These are phyloP conservation scores for Cotesia chilonis DNA, from an alignment of 1,140 invertebrate species.

Conservation along the genomic window DNA sequence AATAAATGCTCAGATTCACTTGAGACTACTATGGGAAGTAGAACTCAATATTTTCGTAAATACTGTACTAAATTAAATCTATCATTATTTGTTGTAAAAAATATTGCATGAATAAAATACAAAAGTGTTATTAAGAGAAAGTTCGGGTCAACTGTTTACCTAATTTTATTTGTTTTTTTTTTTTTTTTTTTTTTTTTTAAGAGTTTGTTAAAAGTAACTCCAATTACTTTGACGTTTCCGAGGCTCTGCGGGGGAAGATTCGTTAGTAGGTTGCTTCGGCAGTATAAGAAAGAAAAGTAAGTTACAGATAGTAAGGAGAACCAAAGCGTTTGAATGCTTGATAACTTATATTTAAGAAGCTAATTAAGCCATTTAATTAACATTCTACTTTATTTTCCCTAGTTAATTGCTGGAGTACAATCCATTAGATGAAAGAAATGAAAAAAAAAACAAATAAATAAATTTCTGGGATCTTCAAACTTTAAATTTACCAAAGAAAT, in stretches of 20 bases:
- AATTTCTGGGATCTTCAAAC: no score
- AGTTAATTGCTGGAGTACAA: conserved; percentile 9
- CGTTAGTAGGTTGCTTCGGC: neutral
- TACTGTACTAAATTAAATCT: no score
- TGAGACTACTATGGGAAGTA: neutral
- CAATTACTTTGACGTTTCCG: conserved; percentile 13
- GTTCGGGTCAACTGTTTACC: no score
- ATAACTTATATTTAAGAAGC: conserved; percentile 52
- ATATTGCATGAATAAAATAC: no score
- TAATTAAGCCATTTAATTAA: conserved; percentile 58
- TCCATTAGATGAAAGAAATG: no score
- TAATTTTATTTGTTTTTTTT: no score
- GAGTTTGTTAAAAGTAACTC: neutral
- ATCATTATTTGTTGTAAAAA: no score
- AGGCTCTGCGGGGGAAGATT: conserved; percentile 2
- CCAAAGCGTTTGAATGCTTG: conserved; percentile 45
- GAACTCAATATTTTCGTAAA: neutral
- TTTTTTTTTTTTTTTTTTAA: no score
- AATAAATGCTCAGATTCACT: conserved; percentile 13
- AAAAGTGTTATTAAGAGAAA: no score
- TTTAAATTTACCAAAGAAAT: no score
- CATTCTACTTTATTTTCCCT: conserved; percentile 27
- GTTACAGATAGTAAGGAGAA: conserved; percentile 9
- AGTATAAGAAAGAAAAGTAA: conserved; percentile 30
- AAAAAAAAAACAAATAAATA: no score